phyloP scores from a whole-genome alignment of 2,113 vertebrate genomes.

The Anguilla japonica region DNA sequence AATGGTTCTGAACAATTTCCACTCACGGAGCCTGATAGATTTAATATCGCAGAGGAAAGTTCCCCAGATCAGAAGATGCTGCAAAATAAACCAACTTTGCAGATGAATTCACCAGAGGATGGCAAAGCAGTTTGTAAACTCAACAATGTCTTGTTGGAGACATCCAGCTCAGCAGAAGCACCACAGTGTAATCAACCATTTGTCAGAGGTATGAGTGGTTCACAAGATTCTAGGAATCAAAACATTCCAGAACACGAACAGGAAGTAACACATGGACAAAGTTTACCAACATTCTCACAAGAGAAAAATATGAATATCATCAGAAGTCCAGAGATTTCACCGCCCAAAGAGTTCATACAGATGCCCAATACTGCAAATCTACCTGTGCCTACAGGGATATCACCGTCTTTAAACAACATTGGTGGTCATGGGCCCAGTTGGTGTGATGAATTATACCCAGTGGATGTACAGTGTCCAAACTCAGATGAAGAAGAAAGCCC shows the following conservation, averaged over 20 bases:
- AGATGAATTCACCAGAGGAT: neutral
- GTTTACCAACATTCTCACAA: neutral
- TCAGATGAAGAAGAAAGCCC: neutral
- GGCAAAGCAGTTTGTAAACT: neutral
- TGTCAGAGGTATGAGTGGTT: neutral
- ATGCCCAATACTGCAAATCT: neutral
- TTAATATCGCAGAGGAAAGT: neutral
- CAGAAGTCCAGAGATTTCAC: neutral
- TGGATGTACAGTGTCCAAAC: neutral
- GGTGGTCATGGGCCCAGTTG: neutral
- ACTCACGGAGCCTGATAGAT: neutral
- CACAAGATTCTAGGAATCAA: neutral
- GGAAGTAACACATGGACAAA: neutral
- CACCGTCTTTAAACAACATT: neutral
- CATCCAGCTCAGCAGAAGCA: neutral
- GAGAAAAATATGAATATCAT: neutral
- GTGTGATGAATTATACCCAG: neutral
- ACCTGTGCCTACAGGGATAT: neutral
- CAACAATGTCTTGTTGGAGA: neutral
- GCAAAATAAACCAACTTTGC: constrained; percentile 9
- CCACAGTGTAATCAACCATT: neutral
- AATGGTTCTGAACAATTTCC: neutral
- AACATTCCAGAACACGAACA: neutral
- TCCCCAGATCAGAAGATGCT: neutral
- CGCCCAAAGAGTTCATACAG: neutral